phyloP scores from a whole-genome alignment of 2,113 vertebrate species.

The Gila orcuttii region DNA sequence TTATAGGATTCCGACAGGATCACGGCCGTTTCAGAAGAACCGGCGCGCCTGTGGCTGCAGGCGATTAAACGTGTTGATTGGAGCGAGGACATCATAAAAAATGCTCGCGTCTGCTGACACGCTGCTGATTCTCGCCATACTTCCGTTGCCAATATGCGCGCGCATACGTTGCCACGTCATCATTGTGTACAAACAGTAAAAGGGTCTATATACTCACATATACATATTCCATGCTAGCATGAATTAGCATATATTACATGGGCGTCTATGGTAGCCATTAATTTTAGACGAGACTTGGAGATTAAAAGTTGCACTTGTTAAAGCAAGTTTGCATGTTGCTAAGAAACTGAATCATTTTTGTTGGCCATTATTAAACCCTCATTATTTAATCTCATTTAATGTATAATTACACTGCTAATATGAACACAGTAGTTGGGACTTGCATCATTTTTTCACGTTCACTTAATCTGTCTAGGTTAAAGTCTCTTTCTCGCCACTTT shows the following conservation, averaged over 20 bases:
- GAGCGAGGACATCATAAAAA: too few relatives aligned
- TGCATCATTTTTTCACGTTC: not conserved
- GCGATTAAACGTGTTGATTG: too few relatives aligned
- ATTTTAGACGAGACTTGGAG: not conserved
- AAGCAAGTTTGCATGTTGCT: constrained; percentile 1
- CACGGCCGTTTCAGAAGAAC: too few relatives aligned
- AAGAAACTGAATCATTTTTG: constrained; percentile 10
- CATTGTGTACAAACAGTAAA: too few relatives aligned
- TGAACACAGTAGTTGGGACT: not conserved
- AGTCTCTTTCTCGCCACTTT: not conserved
- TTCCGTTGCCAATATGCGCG: too few relatives aligned
- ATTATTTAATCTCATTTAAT: constrained; percentile 15
- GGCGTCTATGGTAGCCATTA: not conserved
- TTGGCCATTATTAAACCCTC: not conserved
- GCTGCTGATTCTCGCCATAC: too few relatives aligned
- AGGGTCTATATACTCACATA: too few relatives aligned
- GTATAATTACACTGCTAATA: not conserved
- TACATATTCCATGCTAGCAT: not conserved
- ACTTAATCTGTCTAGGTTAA: not conserved
- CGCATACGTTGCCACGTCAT: too few relatives aligned
- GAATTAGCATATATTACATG: not conserved
- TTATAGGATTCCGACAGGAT: too few relatives aligned
- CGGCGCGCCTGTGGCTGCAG: too few relatives aligned
- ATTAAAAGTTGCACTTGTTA: not conserved
- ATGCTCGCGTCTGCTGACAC: too few relatives aligned